Evolutionary conservation across 2,797 vertebrate species (phyloP), one percentile per base, ranked within the genome.

Genomic region (Myioborus melanocephalus): DNA sequence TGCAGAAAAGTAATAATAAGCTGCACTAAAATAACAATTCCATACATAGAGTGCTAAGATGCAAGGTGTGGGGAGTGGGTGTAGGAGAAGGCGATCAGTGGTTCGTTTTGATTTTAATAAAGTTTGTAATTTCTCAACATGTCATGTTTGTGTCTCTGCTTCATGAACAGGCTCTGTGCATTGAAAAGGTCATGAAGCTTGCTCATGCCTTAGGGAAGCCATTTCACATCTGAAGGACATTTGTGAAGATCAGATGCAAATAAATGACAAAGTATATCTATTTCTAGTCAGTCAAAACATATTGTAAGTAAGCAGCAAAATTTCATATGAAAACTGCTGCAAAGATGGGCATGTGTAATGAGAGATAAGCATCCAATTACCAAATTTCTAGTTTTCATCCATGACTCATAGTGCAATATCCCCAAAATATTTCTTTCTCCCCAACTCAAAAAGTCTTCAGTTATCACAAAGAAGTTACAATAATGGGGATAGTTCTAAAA

Each of bases 141-240:
- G 30, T 89, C 91, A 93, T 12, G 19, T 78, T 81, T 34, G 44
- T 71, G 21, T 64, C 63, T 66, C 68, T 70, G 52, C 68, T 49
- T 83, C 46, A 34, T 55, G 43, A 94, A 47, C 16, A 64, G 10
- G 39, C 56, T 85, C 27, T 34, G 39, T 37, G 39, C 35, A 61
- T 39, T 79, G 72, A 93, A 95, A 94, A 94, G 82, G 72, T 75
- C 87, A 84, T 46, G 56, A 63, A 81, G 32, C 88, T 73, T 64
- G 22, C 44, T 90, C 37, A 53, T 57, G 89, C 87, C 73, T 91
- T 87, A 70, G 59, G 70, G 85, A 93, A 84, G 52, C 14, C 34
- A 46, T 77, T 94, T 91, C 63, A 83, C 10, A 70, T 76, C 50
- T 94, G 79, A 95, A 92, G 76, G 64, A 89, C 44, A 34, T 83